phyloP scores from a whole-genome alignment of 2,888 invertebrate genomes.

The Girardia tigrina region DNA sequence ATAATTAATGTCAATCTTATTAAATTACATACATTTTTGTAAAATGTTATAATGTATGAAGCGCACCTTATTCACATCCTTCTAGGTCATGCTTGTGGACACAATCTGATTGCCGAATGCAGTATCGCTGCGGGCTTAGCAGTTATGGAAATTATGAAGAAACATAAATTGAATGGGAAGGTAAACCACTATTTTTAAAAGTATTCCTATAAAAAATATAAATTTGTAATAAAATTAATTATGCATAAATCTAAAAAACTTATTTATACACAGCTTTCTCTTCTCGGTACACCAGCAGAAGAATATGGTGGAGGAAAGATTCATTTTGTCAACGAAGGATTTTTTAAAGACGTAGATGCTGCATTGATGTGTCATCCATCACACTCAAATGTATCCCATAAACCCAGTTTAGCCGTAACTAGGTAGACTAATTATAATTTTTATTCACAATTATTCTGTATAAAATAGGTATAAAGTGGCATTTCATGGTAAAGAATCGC shows the following conservation, averaged over 20 bases:
- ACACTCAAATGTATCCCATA: constrained; percentile 38
- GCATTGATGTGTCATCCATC: constrained; percentile 41
- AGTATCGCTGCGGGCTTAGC: constrained; percentile 45
- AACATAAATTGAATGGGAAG: constrained; percentile 34
- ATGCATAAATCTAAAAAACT: too few species aligned
- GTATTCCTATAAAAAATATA: too few species aligned
- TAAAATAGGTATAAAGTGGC: not conserved
- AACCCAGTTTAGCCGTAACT: constrained; percentile 34
- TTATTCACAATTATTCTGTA: too few species aligned
- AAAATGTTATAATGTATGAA: too few species aligned
- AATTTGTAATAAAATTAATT: too few species aligned
- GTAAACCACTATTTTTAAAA: too few species aligned
- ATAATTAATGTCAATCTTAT: too few species aligned
- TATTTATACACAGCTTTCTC: not conserved
- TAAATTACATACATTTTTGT: too few species aligned
- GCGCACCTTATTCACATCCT: too few species aligned
- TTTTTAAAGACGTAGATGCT: constrained; percentile 39
- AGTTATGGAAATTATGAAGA: constrained; percentile 41
- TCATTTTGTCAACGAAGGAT: constrained; percentile 38
- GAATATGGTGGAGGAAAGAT: constrained; percentile 40
- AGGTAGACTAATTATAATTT: not conserved
- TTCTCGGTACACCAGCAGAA: constrained; percentile 39
- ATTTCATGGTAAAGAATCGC: constrained; percentile 40
- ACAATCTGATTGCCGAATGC: constrained; percentile 46
- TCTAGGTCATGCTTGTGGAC: constrained; percentile 47